Percentiles rank a stretch among this genome's conserved stretches.
phyloP scores from a whole-genome alignment of 2,888 invertebrate species.

The Dasypolia templi region DNA sequence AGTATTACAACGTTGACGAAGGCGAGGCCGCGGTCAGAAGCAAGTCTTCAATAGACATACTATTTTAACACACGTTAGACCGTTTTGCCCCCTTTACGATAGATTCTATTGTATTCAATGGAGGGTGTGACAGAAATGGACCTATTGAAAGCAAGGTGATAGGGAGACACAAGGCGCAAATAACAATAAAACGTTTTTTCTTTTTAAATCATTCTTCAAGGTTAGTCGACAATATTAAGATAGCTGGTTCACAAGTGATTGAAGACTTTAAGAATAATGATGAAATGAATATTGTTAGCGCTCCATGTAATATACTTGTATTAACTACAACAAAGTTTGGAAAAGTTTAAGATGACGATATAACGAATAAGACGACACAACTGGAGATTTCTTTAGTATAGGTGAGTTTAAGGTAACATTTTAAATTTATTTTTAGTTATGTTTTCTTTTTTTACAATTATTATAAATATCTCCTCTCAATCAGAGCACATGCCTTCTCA shows the following conservation, averaged over 20 bases:
- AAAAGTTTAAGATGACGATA: neutral
- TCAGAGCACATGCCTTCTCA: too few species aligned
- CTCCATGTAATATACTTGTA: neutral
- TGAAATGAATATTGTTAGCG: neutral
- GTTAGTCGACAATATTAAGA: too few species aligned
- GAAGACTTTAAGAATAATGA: neutral
- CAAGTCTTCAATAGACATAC: neutral
- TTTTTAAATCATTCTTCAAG: too few species aligned
- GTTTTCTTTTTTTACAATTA: too few species aligned
- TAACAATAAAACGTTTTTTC: neutral
- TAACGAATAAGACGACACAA: too few species aligned
- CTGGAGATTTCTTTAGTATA: too few species aligned
- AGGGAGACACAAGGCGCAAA: neutral
- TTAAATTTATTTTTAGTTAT: too few species aligned
- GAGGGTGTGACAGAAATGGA: slow-evolving; percentile 10
- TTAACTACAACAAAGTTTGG: neutral
- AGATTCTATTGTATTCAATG: slow-evolving; percentile 19
- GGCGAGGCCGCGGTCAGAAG: too few species aligned
- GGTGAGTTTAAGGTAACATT: too few species aligned
- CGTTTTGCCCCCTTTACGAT: neutral
- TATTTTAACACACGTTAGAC: neutral
- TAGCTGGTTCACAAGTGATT: neutral
- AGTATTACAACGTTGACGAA: too few species aligned
- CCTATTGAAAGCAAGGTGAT: neutral
- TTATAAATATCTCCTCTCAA: too few species aligned